Base-by-base conservation (phyloP, 1,140 invertebrate genomes). In the Lethocerus indicus region DNA sequence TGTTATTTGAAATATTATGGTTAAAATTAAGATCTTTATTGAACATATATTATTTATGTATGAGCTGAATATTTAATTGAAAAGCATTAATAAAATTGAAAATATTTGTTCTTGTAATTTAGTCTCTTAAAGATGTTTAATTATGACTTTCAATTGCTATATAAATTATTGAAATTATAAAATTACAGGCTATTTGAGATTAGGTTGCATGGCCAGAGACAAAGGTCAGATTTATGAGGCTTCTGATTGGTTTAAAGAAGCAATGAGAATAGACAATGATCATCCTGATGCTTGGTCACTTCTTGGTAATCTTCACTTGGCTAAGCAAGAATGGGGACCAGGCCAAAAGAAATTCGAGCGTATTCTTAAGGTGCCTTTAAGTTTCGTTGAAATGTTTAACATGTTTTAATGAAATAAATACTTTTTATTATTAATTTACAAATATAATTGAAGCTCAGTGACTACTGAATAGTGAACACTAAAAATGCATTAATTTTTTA, bases 261-360 rank as follows among this genome's bases (percentile, higher is more conserved):
- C 92, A 0, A 64, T 98, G 13, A 80, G 89, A 58, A 76, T 87
- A 39, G 95, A 96, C 55, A 89, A 89, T 63, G 90, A 95, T 59
- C 91, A 98, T 72, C 90, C 93, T 0, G 93, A 98, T 70, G 91
- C 93, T 0, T 95, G 93, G 92, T 94, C 92, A 0, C 63, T 98
- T 23, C 74, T 98, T 51, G 95, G 94, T 20, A 98, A 97, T 66
- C 71, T 99, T 3, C 94, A 99, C 76, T 74, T 98, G 50, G 88
- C 87, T 0, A 96, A 98, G 68, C 87, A 89, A 68, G 93, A 98
- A 64, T 97, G 88, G 80, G 88, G 89, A 1, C 88, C 93, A 0
- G 95, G 91, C 0, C 95, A 99, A 66, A 98, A 98, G 71, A 98
- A 98, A 66, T 99, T 98, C 65, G 96, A 99, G 63, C 75, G 91